Evolutionary conservation across 2,797 vertebrate species (phyloP), one percentile per base, ranked within the genome.

Genomic region (Manis pentadactyla): DNA sequence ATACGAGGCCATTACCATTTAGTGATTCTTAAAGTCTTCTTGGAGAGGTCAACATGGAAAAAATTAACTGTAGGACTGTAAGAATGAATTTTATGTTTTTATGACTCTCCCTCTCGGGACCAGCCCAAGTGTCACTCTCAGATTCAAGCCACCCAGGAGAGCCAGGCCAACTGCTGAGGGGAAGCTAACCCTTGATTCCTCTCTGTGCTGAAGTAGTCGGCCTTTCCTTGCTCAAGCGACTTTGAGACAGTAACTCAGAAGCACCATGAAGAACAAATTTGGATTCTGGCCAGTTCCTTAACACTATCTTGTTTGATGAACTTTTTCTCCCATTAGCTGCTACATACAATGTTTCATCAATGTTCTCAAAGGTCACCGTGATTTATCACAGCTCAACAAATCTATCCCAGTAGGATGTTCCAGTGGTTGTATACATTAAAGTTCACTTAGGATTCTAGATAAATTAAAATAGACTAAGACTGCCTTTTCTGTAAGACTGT

Each of bases 371-470:
- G 57, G 49, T 92, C 53, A 3, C 63, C 23, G 11, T 39, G 51
- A 88, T 86, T 96, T 93, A 92, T 92, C 51, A 25, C 14, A 78
- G 57, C 39, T 73, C 92, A 93, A 77, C 14, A 74, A 74, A 64
- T 1, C 3, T 69, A 82, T 74, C 25, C 34, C 73, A 31, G 29
- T 51, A 46, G 51, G 63, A 69, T 88, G 37, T 77, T 73, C 29
- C 31, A 27, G 9, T 79, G 53, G 66, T 21, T 94, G 29, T 88
- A 53, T 49, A 82, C 90, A 79, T 93, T 94, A 78, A 94, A 96
- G 46, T 94, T 97, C 25, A 73, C 74, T 91, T 74, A 53, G 78
- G 37, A 94, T 74, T 95, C 14, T 21, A 64, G 64, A 95, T 74
- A 64, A 82, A 68, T 90, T 96, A 49, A 85, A 93, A 92, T 46